Evolutionary conservation across 2,888 invertebrate species (phyloP).

Genomic region (Chloroclystis v-ata): DNA sequence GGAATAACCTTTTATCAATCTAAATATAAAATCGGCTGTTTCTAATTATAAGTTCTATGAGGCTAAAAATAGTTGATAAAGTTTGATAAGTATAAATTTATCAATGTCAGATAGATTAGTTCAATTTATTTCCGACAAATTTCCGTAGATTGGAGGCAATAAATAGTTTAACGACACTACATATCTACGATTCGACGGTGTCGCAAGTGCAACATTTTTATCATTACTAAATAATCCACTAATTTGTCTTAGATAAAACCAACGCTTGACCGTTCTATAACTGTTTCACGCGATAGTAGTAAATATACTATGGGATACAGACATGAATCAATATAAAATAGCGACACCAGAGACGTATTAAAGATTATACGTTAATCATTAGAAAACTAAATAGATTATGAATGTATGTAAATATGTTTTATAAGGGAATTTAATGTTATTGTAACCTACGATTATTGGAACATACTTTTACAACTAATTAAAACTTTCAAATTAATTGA

Average conservation of each 20-base stretch:
- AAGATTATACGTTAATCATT: no score
- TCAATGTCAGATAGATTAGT: not conserved
- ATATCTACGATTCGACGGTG: constrained; percentile 7
- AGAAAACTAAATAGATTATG: no score
- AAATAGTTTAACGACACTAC: not conserved
- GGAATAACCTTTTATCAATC: no score
- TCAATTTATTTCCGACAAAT: not conserved
- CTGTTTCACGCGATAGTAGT: constrained; percentile 44
- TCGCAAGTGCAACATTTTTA: constrained; percentile 12
- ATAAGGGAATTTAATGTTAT: no score
- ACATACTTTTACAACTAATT: no score
- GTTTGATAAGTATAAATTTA: not conserved
- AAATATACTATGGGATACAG: constrained; percentile 45
- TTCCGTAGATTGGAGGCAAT: no score
- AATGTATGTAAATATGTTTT: no score
- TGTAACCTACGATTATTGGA: no score
- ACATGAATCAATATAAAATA: constrained; percentile 54
- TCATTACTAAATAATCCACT: constrained; percentile 12
- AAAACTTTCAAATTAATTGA: no score
- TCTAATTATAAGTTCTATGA: no score
- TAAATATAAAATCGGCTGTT: no score
- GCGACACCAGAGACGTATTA: constrained; percentile 33
- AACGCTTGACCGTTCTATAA: constrained; percentile 35
- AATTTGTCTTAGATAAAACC: constrained; percentile 27
- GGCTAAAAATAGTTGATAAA: no score